Percentiles rank a stretch among this genome's conserved stretches.
Conservation (phyloP, 2,888 invertebrate genomes). For the Ormyrus nitidulus region DNA sequence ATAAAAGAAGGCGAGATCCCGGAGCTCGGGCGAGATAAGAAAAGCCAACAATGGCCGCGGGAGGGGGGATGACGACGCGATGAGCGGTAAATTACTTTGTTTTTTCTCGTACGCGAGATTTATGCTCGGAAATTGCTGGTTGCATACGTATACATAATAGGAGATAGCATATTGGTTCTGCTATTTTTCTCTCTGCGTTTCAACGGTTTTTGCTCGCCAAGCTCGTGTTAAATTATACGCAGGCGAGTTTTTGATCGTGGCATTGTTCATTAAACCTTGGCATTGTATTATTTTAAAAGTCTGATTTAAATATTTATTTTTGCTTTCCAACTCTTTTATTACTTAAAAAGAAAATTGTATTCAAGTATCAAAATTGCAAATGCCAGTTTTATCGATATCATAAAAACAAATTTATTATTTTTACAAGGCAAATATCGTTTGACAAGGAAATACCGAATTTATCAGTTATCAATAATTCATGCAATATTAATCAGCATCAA, state of each 20-base stretch:
- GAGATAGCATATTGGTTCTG: constrained; percentile 1
- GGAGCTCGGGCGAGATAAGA: constrained; percentile 43
- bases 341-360: too few species aligned
- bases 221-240: not conserved
- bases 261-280: too few species aligned
- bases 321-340: too few species aligned
- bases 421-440: too few species aligned
- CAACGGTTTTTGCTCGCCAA: not conserved
- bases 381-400: too few species aligned
- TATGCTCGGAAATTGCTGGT: constrained; percentile 7
- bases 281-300: too few species aligned
- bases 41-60: constrained; percentile 29
- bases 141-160: not conserved
- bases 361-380: too few species aligned
- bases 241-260: too few species aligned
- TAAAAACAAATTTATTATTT: too few species aligned
- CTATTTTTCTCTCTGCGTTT: not conserved
- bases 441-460: not conserved
- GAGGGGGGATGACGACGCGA: constrained; percentile 30
- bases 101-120: constrained; percentile 22
- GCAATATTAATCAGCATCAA: too few species aligned
- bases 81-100: constrained; percentile 42
- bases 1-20: constrained; percentile 28
- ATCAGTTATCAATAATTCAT: not conserved
- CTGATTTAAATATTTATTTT: too few species aligned